Percentiles rank a stretch among this genome's conserved stretches.
These are phyloP conservation scores for Polymixis lichenea DNA, from an alignment of 2,888 invertebrate genomes.

Conservation along the genomic window DNA sequence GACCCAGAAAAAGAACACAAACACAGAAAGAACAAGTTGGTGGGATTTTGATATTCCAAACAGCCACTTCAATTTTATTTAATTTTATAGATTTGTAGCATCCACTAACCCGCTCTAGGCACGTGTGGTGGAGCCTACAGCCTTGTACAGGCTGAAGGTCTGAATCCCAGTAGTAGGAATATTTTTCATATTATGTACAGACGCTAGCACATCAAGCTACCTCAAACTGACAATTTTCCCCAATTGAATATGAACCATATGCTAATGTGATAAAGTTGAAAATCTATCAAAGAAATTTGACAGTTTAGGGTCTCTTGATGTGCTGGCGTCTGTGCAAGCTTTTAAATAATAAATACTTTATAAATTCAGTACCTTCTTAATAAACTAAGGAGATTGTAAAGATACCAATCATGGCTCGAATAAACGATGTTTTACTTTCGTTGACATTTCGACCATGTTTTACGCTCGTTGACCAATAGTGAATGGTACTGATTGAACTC, in stretches of 20 bases:
- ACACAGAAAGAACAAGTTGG: too few relatives aligned
- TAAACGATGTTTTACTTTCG: conserved; percentile 60
- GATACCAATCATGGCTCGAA: neutral
- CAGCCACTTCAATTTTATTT: too few relatives aligned
- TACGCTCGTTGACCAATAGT: conserved; percentile 60
- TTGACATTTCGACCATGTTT: conserved; percentile 53
- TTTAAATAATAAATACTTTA: neutral
- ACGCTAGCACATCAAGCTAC: too few relatives aligned
- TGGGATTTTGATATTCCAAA: too few relatives aligned
- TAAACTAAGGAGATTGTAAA: conserved; percentile 32
- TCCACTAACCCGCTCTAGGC: too few relatives aligned
- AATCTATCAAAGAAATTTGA: too few relatives aligned
- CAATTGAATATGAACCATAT: too few relatives aligned
- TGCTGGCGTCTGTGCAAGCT: too few relatives aligned
- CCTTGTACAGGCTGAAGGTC: neutral
- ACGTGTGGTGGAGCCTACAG: neutral
- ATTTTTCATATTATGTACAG: neutral
- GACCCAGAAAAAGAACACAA: too few relatives aligned
- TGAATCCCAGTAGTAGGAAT: neutral
- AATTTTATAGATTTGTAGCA: neutral
- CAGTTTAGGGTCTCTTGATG: too few relatives aligned
- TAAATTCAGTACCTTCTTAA: neutral
- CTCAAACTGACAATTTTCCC: too few relatives aligned
- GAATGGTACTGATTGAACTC: conserved; percentile 51
- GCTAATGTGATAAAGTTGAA: too few relatives aligned